Evolutionary conservation across 2,797 vertebrate genomes (phyloP).

Genomic region (Cheirogaleus major): DNA sequence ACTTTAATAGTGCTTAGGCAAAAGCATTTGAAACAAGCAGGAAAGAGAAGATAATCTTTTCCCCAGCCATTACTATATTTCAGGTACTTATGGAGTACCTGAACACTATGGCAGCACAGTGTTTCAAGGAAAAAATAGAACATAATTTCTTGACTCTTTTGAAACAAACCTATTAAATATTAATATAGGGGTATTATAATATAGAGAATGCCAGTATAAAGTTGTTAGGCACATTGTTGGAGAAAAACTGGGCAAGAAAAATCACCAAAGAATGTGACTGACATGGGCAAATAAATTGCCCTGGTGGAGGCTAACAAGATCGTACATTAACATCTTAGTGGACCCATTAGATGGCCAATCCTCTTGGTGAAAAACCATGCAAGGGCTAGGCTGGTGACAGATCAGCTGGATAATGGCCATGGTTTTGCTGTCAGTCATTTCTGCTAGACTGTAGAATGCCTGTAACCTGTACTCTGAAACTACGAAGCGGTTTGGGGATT

Average conservation of each 20-base stretch:
- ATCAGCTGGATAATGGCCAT: background rate
- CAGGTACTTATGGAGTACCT: background rate
- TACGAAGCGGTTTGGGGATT: background rate
- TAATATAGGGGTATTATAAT: constrained; percentile 50
- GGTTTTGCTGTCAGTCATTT: background rate
- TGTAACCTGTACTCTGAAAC: background rate
- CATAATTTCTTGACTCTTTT: background rate
- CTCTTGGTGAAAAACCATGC: background rate
- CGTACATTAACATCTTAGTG: background rate
- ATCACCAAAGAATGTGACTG: background rate
- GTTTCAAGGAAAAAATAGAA: background rate
- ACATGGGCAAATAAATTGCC: background rate
- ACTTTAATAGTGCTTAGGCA: background rate
- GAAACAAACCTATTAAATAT: constrained; percentile 11
- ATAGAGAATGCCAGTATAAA: background rate
- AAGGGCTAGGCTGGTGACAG: background rate
- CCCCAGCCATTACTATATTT: background rate
- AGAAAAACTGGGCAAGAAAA: constrained; percentile 26
- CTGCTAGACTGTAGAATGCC: background rate
- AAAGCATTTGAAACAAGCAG: background rate
- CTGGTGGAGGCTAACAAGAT: background rate
- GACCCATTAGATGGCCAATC: background rate
- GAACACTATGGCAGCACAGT: background rate
- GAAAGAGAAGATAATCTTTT: background rate
- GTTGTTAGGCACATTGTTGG: background rate